These are phyloP conservation scores for Papio anubis DNA, from an alignment of 2,113 vertebrate species.

Conservation along the genomic window DNA sequence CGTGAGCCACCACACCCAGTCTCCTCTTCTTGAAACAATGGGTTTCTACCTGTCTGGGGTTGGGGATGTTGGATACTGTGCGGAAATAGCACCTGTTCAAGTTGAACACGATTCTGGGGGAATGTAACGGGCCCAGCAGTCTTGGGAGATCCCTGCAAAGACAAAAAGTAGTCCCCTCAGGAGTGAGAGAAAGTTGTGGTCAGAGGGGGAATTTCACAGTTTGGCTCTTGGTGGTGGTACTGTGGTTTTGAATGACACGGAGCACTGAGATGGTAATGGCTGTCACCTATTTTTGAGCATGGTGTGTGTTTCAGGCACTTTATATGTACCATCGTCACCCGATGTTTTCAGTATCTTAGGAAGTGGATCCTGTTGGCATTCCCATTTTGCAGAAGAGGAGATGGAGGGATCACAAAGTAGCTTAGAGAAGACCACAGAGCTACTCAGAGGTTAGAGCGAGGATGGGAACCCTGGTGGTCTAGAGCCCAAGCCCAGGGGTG, in stretches of 20 bases:
- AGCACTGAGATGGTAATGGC: background rate
- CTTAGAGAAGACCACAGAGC: background rate
- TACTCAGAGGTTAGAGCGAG: background rate
- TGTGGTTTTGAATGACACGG: background rate
- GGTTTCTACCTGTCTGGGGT: background rate
- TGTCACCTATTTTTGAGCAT: too few relatives aligned
- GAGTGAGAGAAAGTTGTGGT: conserved; percentile 36
- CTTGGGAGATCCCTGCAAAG: background rate
- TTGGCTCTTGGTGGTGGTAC: background rate
- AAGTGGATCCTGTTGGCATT: too few relatives aligned
- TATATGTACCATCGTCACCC: fast-evolving
- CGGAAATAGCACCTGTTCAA: too few relatives aligned
- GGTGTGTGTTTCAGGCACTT: too few relatives aligned
- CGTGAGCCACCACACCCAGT: too few relatives aligned
- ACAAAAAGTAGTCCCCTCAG: background rate
- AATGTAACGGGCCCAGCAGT: background rate
- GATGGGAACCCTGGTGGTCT: background rate
- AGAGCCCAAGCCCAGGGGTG: background rate
- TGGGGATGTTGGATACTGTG: too few relatives aligned
- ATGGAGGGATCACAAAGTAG: fast-evolving
- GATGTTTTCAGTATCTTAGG: background rate
- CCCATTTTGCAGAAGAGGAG: background rate
- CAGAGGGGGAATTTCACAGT: conserved; percentile 13
- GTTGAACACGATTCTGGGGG: background rate
- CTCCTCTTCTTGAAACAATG: background rate